phyloP scores from a whole-genome alignment of 2,113 vertebrate species.

The Zingel zingel region DNA sequence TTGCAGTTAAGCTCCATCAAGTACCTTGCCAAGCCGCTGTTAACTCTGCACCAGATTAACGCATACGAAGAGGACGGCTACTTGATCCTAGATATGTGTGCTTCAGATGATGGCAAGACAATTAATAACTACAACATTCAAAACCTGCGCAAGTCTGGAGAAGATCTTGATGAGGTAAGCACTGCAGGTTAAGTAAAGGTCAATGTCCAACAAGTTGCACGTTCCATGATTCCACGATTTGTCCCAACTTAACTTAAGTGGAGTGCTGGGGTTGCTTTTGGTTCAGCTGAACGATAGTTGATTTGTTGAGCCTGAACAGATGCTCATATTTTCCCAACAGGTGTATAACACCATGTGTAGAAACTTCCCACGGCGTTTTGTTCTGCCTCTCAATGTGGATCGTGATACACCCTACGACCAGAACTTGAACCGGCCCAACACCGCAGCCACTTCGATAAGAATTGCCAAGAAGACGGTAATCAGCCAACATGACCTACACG shows the following conservation, averaged over 20 bases:
- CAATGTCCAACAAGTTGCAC: neutral
- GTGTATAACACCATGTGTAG: slow-evolving; percentile 82
- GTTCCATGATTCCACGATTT: neutral
- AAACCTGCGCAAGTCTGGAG: slow-evolving; percentile 89
- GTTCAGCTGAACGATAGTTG: neutral
- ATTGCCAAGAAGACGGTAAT: slow-evolving; percentile 83
- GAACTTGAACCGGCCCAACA: slow-evolving; percentile 83
- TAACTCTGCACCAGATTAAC: slow-evolving; percentile 93
- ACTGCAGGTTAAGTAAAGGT: too few species aligned
- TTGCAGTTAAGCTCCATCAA: slow-evolving; percentile 82
- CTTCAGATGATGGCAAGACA: slow-evolving; percentile 85
- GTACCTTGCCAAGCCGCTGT: slow-evolving; percentile 84
- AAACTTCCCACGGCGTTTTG: slow-evolving; percentile 88
- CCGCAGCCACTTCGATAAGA: slow-evolving; percentile 84
- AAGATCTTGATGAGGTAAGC: slow-evolving; percentile 89
- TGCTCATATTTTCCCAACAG: slow-evolving; percentile 63
- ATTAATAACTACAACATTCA: slow-evolving; percentile 86
- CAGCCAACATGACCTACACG: neutral
- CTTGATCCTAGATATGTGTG: slow-evolving; percentile 91
- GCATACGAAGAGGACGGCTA: slow-evolving; percentile 90
- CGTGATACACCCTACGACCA: slow-evolving; percentile 69
- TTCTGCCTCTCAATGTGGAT: slow-evolving; percentile 87
- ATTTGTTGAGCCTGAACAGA: neutral
- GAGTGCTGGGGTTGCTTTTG: neutral
- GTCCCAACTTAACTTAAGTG: neutral